Evolutionary conservation across 1,140 invertebrate genomes (phyloP).

Genomic region (Chrysopa pallens): DNA sequence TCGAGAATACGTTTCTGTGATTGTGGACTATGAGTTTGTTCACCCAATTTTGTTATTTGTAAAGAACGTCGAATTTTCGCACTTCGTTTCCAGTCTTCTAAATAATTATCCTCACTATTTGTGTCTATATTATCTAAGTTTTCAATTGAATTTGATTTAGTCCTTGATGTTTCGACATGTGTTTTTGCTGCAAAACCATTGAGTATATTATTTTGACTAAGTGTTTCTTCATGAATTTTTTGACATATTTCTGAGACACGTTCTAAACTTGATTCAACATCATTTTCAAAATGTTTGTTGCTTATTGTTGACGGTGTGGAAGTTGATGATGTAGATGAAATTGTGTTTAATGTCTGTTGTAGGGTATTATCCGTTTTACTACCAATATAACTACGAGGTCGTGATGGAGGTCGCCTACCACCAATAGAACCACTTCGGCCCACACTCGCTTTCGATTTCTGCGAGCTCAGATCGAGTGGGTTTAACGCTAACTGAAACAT

Average conservation of each 20-base stretch:
- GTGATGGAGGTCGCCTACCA: conserved; percentile 25
- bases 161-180: conserved; percentile 15
- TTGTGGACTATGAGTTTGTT: conserved; percentile 1
- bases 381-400: conserved; percentile 14
- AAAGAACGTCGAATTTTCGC: conserved; percentile 38
- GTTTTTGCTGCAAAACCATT: conserved; percentile 5
- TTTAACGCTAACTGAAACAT: conserved; percentile 26
- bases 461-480: conserved; percentile 27
- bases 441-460: conserved; percentile 28
- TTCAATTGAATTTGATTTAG: conserved; percentile 26
- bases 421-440: conserved; percentile 25
- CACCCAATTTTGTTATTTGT: conserved; percentile 30
- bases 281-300: conserved; percentile 10
- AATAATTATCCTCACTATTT: conserved; percentile 7
- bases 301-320: conserved; percentile 1
- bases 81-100: conserved; percentile 32
- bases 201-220: conserved; percentile 1
- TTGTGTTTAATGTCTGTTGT: not conserved
- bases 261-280: conserved; percentile 14
- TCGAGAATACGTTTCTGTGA: conserved; percentile 28
- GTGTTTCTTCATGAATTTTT: conserved; percentile 16
- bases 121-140: conserved; percentile 17
- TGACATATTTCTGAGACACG: conserved; percentile 23
- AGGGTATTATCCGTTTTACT: not conserved
- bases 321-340: conserved; percentile 2